Evolutionary conservation across 2,797 vertebrate species (phyloP).

Genomic region (Scyliorhinus canicula): DNA sequence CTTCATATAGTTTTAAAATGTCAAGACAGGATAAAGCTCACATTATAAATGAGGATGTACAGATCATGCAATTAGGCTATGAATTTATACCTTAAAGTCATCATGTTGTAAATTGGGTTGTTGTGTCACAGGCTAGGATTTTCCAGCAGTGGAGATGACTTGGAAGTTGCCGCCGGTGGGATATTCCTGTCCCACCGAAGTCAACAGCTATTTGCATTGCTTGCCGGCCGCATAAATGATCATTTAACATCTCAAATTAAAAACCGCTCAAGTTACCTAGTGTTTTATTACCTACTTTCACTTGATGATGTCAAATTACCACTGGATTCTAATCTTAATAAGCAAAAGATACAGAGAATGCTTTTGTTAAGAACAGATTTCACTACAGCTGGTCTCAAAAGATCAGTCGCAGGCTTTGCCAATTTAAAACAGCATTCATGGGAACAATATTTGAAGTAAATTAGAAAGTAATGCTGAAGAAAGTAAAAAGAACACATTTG

Average conservation of each 20-base stretch:
- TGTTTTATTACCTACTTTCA: constrained; percentile 1
- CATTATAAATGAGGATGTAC: constrained; percentile 1
- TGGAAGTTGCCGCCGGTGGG: too few species aligned
- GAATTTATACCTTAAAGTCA: constrained; percentile 8
- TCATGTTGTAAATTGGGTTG: background rate
- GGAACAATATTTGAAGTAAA: constrained; percentile 27
- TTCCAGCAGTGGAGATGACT: too few species aligned
- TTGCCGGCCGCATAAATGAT: background rate
- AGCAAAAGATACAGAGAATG: background rate
- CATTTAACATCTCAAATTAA: background rate
- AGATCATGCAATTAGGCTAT: background rate
- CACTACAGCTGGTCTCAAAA: background rate
- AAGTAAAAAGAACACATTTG: background rate
- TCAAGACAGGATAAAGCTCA: background rate
- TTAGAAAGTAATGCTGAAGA: background rate
- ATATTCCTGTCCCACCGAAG: too few species aligned
- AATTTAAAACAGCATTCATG: constrained; percentile 14
- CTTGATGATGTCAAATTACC: background rate
- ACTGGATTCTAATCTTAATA: background rate
- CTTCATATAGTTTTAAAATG: background rate
- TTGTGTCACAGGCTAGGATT: background rate
- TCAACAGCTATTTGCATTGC: too few species aligned
- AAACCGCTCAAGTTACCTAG: background rate
- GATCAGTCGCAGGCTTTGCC: background rate
- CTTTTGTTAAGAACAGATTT: constrained; percentile 13